A percentile compares a stretch with the other conserved stretches of the same genome.
phyloP scores from a whole-genome alignment of 1,140 invertebrate species.

The Colletes gigas region DNA sequence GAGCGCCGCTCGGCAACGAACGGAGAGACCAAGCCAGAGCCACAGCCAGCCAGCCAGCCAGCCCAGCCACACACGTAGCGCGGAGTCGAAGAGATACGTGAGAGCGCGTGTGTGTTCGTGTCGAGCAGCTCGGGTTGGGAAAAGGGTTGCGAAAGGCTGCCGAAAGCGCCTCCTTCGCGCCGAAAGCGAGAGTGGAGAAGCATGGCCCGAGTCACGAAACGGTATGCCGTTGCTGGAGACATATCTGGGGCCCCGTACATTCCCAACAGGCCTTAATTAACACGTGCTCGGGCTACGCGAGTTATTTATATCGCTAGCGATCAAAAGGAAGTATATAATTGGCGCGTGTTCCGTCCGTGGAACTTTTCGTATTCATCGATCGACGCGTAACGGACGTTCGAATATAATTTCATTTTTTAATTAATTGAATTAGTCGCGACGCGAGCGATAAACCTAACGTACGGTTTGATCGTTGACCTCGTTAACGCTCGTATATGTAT shows the following conservation, averaged over 20 bases:
- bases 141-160: conserved; percentile 68
- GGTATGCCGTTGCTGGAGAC: conserved; percentile 18
- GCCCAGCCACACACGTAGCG: conserved; percentile 29
- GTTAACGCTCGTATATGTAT: too few species aligned
- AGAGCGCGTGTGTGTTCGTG: conserved; percentile 53
- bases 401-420: not conserved
- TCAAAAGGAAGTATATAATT: conserved; percentile 38
- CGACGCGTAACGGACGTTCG: not conserved
- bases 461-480: too few species aligned
- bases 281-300: conserved; percentile 41
- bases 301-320: conserved; percentile 37
- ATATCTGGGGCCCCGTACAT: conserved; percentile 38
- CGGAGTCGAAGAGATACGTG: conserved; percentile 21
- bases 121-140: conserved; percentile 61
- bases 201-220: conserved; percentile 46
- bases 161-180: conserved; percentile 59
- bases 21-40: conserved; percentile 24
- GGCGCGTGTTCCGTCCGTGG: not conserved
- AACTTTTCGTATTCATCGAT: conserved; percentile 9
- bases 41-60: conserved; percentile 11
- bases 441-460: too few species aligned
- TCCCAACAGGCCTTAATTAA: conserved; percentile 48
- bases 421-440: too few species aligned
- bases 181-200: conserved; percentile 68
- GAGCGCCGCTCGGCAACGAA: conserved; percentile 53